phyloP scores from a whole-genome alignment of 2,888 invertebrate species.

The Apocheima hispidaria region DNA sequence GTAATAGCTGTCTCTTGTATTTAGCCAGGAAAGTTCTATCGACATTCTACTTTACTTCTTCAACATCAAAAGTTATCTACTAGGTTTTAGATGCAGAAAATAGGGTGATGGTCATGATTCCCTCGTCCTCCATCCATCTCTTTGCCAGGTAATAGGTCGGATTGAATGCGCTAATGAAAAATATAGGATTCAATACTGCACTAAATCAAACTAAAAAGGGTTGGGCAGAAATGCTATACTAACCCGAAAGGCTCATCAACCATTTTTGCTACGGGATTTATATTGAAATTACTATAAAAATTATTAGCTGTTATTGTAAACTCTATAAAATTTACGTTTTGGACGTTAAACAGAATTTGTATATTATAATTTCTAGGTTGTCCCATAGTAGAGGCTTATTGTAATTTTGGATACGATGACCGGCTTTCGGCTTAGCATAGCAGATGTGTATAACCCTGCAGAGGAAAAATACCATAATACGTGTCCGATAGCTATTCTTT shows the following conservation, averaged over 20 bases:
- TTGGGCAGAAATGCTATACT: not conserved
- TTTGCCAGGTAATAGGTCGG: conserved; percentile 28
- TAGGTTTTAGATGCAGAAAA: not conserved
- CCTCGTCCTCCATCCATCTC: conserved; percentile 29
- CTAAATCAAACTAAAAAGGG: conserved; percentile 4
- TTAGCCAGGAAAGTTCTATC: not conserved
- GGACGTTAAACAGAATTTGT: too few relatives aligned
- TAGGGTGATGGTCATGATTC: conserved; percentile 20
- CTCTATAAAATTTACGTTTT: too few relatives aligned
- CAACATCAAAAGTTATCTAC: not conserved
- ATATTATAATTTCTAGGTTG: not conserved
- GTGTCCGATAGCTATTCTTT: conserved; percentile 52
- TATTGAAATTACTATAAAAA: not conserved
- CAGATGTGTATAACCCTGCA: not conserved
- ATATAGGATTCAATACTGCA: conserved; percentile 32
- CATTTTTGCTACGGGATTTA: not conserved
- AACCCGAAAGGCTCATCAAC: not conserved
- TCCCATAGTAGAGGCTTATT: not conserved
- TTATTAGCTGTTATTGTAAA: too few relatives aligned
- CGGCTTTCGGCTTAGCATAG: not conserved
- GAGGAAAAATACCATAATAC: conserved; percentile 60
- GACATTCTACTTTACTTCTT: not conserved
- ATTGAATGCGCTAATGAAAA: conserved; percentile 39
- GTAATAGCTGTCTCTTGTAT: not conserved
- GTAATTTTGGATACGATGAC: not conserved